These are phyloP conservation scores for Drosophila melanica DNA, from an alignment of 1,140 invertebrate genomes.

Conservation along the genomic window DNA sequence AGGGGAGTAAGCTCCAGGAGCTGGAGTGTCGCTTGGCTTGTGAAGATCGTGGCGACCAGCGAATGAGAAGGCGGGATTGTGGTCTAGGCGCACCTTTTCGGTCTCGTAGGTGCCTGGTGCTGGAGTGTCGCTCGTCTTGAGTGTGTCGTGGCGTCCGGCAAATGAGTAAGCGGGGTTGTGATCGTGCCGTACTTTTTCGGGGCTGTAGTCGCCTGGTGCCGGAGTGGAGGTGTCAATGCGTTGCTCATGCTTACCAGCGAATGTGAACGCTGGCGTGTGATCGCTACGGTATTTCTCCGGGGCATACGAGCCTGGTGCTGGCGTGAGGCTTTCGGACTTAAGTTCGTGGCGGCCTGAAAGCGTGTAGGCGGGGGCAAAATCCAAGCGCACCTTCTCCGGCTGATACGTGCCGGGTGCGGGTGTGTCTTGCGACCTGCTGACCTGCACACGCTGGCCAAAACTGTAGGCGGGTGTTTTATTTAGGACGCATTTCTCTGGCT, in stretches of 20 bases:
- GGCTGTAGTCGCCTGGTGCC: conserved; percentile 90
- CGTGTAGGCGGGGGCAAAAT: conserved; percentile 86
- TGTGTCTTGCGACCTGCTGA: conserved; percentile 85
- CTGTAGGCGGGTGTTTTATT: conserved; percentile 86
- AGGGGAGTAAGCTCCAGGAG: too few species aligned
- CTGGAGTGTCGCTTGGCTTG: too few species aligned
- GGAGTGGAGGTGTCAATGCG: conserved; percentile 89
- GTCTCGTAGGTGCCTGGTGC: conserved; percentile 85
- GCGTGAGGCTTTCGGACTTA: conserved; percentile 85
- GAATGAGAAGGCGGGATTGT: too few species aligned
- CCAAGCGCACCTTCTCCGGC: conserved; percentile 88
- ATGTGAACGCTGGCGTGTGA: conserved; percentile 86
- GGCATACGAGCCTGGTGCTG: conserved; percentile 87
- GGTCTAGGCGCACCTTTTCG: too few species aligned
- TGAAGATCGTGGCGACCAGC: too few species aligned
- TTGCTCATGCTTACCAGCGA: conserved; percentile 85
- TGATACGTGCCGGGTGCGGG: conserved; percentile 87
- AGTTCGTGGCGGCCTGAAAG: conserved; percentile 85
- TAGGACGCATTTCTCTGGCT: conserved; percentile 89
- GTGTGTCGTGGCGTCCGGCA: conserved; percentile 84
- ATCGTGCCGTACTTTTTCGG: conserved; percentile 86
- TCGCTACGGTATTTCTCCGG: conserved; percentile 87
- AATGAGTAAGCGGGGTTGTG: conserved; percentile 85
- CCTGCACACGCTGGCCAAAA: conserved; percentile 85
- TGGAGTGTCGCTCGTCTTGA: conserved; percentile 85